These are phyloP conservation scores for Pandemis heparana DNA, from an alignment of 2,888 invertebrate genomes.

Conservation along the genomic window DNA sequence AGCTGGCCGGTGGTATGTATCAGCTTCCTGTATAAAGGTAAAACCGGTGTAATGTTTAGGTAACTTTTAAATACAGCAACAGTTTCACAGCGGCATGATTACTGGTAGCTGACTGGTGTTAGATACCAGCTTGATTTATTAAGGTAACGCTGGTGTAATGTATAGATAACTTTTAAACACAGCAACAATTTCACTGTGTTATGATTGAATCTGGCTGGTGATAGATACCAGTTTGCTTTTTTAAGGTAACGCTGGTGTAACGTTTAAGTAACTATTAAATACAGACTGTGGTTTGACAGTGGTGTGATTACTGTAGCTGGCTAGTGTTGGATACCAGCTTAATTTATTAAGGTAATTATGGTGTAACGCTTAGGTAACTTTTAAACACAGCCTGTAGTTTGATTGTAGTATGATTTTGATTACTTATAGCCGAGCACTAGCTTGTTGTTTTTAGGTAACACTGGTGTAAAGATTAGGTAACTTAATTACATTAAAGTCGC, in stretches of 20 bases:
- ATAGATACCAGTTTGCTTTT: not conserved
- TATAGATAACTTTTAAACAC: not conserved
- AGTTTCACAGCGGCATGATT: not conserved
- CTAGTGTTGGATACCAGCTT: too few species aligned
- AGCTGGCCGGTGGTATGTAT: not conserved
- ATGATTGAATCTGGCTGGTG: not conserved
- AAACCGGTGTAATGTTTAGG: not conserved
- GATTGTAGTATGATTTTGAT: not conserved
- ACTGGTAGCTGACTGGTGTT: not conserved
- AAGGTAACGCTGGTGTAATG: not conserved
- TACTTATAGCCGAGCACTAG: not conserved
- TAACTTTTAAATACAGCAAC: not conserved
- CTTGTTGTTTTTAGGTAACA: not conserved
- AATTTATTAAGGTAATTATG: not conserved
- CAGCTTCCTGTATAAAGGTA: not conserved
- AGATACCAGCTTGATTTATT: not conserved
- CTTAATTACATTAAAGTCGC: too few species aligned
- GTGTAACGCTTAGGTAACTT: not conserved
- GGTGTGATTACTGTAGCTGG: too few species aligned
- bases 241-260: not conserved
- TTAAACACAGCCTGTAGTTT: not conserved
- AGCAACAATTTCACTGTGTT: not conserved
- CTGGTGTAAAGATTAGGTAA: not conserved
- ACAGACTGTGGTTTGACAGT: too few species aligned
- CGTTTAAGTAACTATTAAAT: not conserved